phyloP scores from a whole-genome alignment of 2,888 invertebrate genomes.

The Euphydryas editha region DNA sequence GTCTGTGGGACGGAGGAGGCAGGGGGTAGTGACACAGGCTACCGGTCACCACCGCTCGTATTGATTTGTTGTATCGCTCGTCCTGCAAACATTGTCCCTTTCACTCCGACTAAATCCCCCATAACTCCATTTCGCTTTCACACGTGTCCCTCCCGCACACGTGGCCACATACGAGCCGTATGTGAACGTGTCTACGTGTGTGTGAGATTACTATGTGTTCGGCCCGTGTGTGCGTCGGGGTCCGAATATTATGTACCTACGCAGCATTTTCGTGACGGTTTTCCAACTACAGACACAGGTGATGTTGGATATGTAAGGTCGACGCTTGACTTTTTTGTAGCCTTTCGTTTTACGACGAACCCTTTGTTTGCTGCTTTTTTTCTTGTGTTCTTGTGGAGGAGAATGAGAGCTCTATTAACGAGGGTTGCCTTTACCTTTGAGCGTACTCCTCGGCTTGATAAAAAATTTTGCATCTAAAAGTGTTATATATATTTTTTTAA shows the following conservation, averaged over 20 bases:
- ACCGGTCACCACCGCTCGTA: conserved; percentile 85
- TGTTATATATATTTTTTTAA: conserved; percentile 7
- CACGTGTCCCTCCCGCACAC: conserved; percentile 72
- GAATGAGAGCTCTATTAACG: conserved; percentile 45
- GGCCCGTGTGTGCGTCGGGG: conserved; percentile 69
- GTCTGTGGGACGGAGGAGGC: conserved; percentile 61
- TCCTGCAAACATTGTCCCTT: conserved; percentile 78
- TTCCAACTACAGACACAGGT: conserved; percentile 54
- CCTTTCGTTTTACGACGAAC: conserved; percentile 46
- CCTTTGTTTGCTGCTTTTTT: conserved; percentile 47
- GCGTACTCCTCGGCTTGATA: conserved; percentile 27
- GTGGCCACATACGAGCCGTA: conserved; percentile 70
- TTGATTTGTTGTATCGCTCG: conserved; percentile 85
- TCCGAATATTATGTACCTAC: conserved; percentile 76
- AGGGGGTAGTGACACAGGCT: conserved; percentile 80
- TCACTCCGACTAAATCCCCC: conserved; percentile 55
- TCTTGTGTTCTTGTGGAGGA: conserved; percentile 41
- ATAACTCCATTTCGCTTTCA: conserved; percentile 55
- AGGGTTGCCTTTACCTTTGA: conserved; percentile 37
- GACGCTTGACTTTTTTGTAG: conserved; percentile 49
- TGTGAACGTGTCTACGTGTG: conserved; percentile 50
- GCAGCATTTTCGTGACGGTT: conserved; percentile 71
- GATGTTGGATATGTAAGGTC: conserved; percentile 44
- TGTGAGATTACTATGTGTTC: conserved; percentile 56
- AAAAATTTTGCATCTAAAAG: conserved; percentile 13